Percentiles rank a stretch among this genome's conserved stretches.
Conservation (phyloP, 2,888 invertebrate species). For the Opisthograptis luteolata region DNA sequence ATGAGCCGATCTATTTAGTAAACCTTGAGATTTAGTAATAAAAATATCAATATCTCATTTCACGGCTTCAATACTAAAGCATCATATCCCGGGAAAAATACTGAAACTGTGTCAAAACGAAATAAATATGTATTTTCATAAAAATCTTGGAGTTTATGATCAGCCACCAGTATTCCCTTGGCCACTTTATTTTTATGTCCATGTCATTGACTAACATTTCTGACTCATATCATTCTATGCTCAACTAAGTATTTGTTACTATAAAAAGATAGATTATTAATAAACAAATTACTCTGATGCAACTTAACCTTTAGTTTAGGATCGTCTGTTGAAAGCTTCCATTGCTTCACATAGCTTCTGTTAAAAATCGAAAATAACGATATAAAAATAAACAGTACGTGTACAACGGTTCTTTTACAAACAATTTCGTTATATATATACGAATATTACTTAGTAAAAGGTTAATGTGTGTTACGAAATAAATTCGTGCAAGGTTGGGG, state of each 20-base stretch:
- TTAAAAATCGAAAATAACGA: background rate
- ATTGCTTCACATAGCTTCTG: constrained; percentile 4
- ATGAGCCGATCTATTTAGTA: background rate
- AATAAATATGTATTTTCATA: constrained; percentile 9
- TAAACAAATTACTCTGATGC: constrained; percentile 15
- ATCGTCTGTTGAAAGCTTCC: constrained; percentile 15
- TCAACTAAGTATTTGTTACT: constrained; percentile 19
- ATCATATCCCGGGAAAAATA: constrained; percentile 21
- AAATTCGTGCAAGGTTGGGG: constrained; percentile 22
- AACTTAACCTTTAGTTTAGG: constrained; percentile 17
- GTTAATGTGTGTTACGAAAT: constrained; percentile 15
- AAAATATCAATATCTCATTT: constrained; percentile 2
- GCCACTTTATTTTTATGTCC: constrained; percentile 19
- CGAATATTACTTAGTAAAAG: constrained; percentile 2
- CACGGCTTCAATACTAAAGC: background rate
- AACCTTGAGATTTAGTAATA: constrained; percentile 6
- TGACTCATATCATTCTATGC: constrained; percentile 20
- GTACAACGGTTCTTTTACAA: background rate
- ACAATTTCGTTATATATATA: background rate
- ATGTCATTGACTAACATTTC: constrained; percentile 17
- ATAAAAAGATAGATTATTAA: constrained; percentile 20
- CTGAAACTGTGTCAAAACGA: constrained; percentile 16
- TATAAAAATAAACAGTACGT: constrained; percentile 5
- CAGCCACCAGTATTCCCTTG: constrained; percentile 16
- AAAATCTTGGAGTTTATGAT: constrained; percentile 10